A percentile compares a stretch with the other conserved stretches of the same genome.
Evolutionary conservation across 2,888 invertebrate genomes (phyloP).

Genomic region (Siphlonurus alternatus): DNA sequence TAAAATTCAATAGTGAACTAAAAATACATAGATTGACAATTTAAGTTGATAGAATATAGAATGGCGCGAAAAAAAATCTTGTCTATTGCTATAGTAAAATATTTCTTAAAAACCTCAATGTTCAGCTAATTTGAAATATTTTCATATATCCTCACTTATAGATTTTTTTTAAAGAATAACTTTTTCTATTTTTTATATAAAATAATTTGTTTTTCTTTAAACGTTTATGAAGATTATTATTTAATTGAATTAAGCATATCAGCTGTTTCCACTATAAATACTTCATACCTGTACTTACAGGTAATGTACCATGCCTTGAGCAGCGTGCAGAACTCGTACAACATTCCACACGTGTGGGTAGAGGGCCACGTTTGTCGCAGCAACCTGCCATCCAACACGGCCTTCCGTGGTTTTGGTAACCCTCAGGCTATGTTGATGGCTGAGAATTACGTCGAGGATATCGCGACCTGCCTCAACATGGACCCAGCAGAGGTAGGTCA

Average conservation of each 20-base stretch:
- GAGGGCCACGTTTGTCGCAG: conserved; percentile 27
- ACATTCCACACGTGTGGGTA: conserved; percentile 23
- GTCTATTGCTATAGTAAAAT: no score
- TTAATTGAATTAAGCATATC: no score
- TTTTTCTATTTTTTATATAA: background rate
- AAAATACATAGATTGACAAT: no score
- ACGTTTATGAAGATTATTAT: conserved; percentile 12
- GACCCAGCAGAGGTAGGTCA: conserved; percentile 20
- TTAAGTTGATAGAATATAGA: no score
- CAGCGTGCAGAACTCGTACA: conserved; percentile 27
- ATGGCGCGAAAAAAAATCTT: no score
- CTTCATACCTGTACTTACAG: conserved; percentile 13
- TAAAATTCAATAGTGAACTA: no score
- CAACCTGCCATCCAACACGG: conserved; percentile 31
- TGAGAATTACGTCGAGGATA: conserved; percentile 23
- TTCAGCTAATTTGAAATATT: no score
- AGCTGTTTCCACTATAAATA: no score
- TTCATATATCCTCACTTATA: no score
- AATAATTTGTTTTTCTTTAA: background rate
- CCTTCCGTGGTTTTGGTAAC: conserved; percentile 29
- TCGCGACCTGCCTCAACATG: conserved; percentile 22
- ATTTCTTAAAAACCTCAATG: no score
- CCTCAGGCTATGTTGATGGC: conserved; percentile 27
- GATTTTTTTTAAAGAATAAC: no score
- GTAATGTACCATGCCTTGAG: conserved; percentile 25